Percentiles rank a stretch among this genome's conserved stretches.
Conservation (phyloP, 2,888 invertebrate genomes). For the Branchellion lobata region DNA sequence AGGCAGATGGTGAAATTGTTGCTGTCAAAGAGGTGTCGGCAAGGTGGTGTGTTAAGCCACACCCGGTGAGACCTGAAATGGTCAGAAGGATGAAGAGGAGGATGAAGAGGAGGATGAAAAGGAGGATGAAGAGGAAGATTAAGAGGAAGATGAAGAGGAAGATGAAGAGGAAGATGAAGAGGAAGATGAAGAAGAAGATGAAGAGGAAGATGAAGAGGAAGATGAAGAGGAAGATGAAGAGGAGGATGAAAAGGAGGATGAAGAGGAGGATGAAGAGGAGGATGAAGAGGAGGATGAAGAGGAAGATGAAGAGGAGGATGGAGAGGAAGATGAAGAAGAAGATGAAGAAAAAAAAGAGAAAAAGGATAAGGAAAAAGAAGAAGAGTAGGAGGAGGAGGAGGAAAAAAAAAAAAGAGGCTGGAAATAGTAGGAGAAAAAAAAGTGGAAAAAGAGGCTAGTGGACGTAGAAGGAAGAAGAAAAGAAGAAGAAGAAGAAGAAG, state of each 20-base stretch:
- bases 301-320: not conserved
- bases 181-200: not conserved
- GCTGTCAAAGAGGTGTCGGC: not conserved
- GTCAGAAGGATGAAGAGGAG: constrained; percentile 9
- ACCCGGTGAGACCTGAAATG: constrained; percentile 34
- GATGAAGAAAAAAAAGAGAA: not conserved
- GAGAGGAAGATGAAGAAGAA: not conserved
- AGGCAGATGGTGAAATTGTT: constrained; percentile 15
- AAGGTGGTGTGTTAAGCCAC: constrained; percentile 38
- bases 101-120: not conserved
- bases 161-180: not conserved
- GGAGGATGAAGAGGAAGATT: too few species aligned
- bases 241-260: not conserved
- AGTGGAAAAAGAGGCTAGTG: not conserved
- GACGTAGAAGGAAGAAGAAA: not conserved
- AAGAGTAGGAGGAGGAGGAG: too few species aligned
- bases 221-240: not conserved
- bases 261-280: not conserved
- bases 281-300: not conserved
- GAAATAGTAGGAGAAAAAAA: not conserved
- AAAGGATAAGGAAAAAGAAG: too few species aligned
- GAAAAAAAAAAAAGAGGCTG: not conserved
- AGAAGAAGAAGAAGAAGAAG: constrained; percentile 9
- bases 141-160: too few species aligned
- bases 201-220: not conserved